phyloP scores from a whole-genome alignment of 2,888 invertebrate species.

The Pristionchus maxplancki region DNA sequence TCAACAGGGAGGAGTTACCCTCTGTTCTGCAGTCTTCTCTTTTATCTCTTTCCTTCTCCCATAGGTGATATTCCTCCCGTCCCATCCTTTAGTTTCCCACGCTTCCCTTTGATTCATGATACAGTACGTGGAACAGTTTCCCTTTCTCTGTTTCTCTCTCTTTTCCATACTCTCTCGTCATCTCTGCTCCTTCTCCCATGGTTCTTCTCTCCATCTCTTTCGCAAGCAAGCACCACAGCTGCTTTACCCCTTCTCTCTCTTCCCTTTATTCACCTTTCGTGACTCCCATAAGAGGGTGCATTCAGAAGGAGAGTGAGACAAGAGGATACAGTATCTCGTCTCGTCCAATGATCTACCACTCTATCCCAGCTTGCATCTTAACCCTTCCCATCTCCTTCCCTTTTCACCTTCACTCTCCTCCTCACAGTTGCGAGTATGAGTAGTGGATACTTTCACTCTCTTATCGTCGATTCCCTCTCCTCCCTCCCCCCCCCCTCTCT shows the following conservation, averaged over 20 bases:
- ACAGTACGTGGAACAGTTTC: constrained; percentile 16
- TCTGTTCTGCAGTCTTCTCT: neutral
- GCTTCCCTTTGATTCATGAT: constrained; percentile 41
- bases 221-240: constrained; percentile 32
- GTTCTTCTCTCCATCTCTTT: constrained; percentile 47
- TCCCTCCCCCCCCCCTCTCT: neutral
- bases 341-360: neutral
- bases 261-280: constrained; percentile 43
- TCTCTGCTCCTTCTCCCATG: constrained; percentile 21
- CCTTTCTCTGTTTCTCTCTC: constrained; percentile 1
- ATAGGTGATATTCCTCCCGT: neutral
- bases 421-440: constrained; percentile 48
- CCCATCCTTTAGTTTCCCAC: neutral
- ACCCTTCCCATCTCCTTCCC: constrained; percentile 53
- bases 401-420: constrained; percentile 18
- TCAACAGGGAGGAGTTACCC: constrained; percentile 9
- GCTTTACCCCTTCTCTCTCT: constrained; percentile 13
- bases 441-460: constrained; percentile 48
- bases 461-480: constrained; percentile 18
- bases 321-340: constrained; percentile 35
- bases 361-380: constrained; percentile 3
- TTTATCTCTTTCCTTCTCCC: neutral
- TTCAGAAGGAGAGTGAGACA: constrained; percentile 6
- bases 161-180: neutral
- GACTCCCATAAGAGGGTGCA: constrained; percentile 40